Conservation (phyloP, 1,140 invertebrate genomes). For the Nilaparvata lugens region DNA sequence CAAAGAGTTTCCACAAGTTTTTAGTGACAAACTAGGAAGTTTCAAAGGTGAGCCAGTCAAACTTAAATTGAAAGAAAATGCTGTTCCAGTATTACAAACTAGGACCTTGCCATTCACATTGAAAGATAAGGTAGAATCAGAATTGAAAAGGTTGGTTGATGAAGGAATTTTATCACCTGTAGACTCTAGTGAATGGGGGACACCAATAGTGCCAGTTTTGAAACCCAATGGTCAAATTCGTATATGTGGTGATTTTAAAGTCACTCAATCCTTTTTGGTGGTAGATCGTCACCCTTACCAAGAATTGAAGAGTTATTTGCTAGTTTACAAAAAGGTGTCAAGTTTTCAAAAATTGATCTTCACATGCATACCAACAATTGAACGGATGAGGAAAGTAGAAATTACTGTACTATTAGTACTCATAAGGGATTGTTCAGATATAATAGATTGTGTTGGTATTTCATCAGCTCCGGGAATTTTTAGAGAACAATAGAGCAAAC, state of each 20-base stretch:
- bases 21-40: not conserved
- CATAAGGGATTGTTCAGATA: conserved; percentile 6
- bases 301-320: not conserved
- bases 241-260: not conserved
- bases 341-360: conserved; percentile 1
- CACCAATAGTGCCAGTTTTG: conserved; percentile 4
- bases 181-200: conserved; percentile 14
- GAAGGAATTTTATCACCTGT: not conserved
- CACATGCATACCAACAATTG: conserved; percentile 6
- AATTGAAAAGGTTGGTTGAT: conserved; percentile 3
- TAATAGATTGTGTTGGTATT: conserved; percentile 6
- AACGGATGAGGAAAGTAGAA: not conserved
- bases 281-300: not conserved
- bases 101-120: conserved; percentile 6
- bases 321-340: conserved; percentile 1
- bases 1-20: not conserved
- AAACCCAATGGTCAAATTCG: not conserved
- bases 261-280: not conserved
- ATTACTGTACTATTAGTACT: conserved; percentile 1
- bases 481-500: conserved; percentile 18
- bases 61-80: conserved; percentile 1
- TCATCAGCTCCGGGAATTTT: too few relatives aligned
- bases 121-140: conserved; percentile 12
- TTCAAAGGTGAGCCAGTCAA: not conserved
- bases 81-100: conserved; percentile 12